Conservation (phyloP, 2,888 invertebrate species). For the Parnassius smintheus region DNA sequence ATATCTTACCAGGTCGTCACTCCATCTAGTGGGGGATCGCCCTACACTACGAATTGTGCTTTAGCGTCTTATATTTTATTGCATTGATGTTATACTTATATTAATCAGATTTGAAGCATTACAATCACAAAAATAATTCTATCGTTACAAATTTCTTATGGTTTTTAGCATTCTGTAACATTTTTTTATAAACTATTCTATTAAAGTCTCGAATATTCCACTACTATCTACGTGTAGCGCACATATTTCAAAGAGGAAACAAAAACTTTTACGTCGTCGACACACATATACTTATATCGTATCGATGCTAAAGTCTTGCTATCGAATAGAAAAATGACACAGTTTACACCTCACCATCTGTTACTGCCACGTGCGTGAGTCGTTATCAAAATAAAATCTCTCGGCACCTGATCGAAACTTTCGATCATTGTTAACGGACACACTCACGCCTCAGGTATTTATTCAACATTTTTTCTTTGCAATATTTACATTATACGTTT, state of each 20-base stretch:
- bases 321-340: slow-evolving; percentile 23
- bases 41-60: too few species aligned
- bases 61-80: too few species aligned
- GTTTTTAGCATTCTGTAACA: too few species aligned
- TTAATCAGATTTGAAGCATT: too few species aligned
- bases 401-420: slow-evolving; percentile 59
- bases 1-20: too few species aligned
- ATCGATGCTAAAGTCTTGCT: slow-evolving; percentile 12
- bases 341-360: slow-evolving; percentile 37
- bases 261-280: not conserved
- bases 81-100: too few species aligned
- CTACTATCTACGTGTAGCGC: not conserved
- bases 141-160: too few species aligned
- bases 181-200: too few species aligned
- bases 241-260: not conserved
- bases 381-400: slow-evolving; percentile 51
- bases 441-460: slow-evolving; percentile 50
- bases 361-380: slow-evolving; percentile 43
- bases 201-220: not conserved
- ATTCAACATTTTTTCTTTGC: slow-evolving; percentile 30
- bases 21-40: too few species aligned
- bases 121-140: too few species aligned
- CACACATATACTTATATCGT: slow-evolving; percentile 5
- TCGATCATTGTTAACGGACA: slow-evolving; percentile 60
- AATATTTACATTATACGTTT: slow-evolving; percentile 32